Evolutionary conservation across 2,797 vertebrate genomes (phyloP), one percentile per base, ranked within the genome.

Genomic region (Taeniopygia guttata): DNA sequence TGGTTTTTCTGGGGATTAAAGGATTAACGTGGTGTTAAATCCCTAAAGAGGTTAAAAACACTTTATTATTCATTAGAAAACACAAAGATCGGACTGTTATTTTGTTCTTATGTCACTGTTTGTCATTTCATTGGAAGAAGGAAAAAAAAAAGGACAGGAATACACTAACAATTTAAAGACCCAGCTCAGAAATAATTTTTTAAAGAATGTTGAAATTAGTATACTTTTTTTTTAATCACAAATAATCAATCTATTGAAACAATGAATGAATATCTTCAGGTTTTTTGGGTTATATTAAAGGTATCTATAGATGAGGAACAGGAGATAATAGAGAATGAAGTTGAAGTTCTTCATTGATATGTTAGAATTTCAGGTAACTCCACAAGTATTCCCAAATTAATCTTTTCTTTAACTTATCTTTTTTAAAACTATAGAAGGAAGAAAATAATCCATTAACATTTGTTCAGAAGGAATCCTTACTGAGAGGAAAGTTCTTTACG

Each of bases 1-100:
- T 99, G 98, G 97, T 98, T 99, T 99, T 99, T 98, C 98, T 98
- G 97, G 98, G 98, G 99, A 99, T 99, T 99, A 99, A 99, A 98
- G 98, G 99, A 99, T 99, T 99, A 99, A 98, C 96, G 96, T 98
- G 97, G 97, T 98, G 98, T 98, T 99, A 99, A 98, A 98, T 98
- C 98, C 98, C 98, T 98, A 98, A 99, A 99, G 98, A 99, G 98
- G 98, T 98, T 98, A 98, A 98, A 87, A 98, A 98, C 98, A 98
- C 98, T 97, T 98, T 97, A 98, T 98, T 99, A 99, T 99, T 99
- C 98, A 99, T 99, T 98, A 98, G 98, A 98, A 97, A 98, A 98
- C 98, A 98, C 98, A 98, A 98, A 98, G 98, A 98, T 97, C 56
- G 77, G 97, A 81, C 95, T 86, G 63, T 68, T 97, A 95, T 88